These are phyloP conservation scores for Trematomus loennbergii DNA, from an alignment of 2,113 vertebrate genomes.

Conservation along the genomic window DNA sequence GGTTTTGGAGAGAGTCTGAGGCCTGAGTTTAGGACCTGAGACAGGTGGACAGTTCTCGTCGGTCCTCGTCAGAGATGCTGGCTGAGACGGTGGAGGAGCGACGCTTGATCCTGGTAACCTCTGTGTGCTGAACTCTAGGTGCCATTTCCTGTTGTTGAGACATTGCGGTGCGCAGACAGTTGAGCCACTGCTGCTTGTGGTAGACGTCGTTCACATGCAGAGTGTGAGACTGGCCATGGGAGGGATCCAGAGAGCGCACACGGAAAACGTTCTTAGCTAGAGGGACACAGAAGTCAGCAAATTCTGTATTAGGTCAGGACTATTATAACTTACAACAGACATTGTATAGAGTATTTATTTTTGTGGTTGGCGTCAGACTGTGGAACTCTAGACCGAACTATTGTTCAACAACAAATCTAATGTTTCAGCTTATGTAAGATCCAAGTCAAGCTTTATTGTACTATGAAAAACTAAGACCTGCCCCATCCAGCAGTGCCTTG, in stretches of 20 bases:
- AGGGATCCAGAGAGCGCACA: conserved; percentile 89
- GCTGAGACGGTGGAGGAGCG: conserved; percentile 42
- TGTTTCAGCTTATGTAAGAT: too few species aligned
- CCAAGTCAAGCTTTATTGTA: too few species aligned
- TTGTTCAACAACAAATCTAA: too few species aligned
- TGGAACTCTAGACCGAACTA: too few species aligned
- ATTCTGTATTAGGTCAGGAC: background rate
- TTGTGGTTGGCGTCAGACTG: too few species aligned
- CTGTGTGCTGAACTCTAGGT: conserved; percentile 18
- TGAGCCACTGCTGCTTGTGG: conserved; percentile 99
- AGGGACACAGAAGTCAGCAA: background rate
- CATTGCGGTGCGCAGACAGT: conserved; percentile 89
- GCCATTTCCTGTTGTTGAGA: conserved; percentile 56
- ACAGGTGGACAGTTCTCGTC: conserved; percentile 70
- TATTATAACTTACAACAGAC: too few species aligned
- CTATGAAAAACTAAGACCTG: too few species aligned
- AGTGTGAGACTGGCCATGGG: conserved; percentile 90
- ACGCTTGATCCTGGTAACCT: conserved; percentile 22
- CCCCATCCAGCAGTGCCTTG: too few species aligned
- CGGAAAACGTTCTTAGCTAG: conserved; percentile 96
- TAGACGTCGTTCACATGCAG: conserved; percentile 94
- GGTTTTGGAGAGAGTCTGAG: conserved; percentile 71
- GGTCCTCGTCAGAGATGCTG: conserved; percentile 17
- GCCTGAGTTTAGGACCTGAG: conserved; percentile 62
- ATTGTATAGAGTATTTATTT: too few species aligned